phyloP scores from a whole-genome alignment of 2,113 vertebrate genomes.

The Donacobius atricapilla region DNA sequence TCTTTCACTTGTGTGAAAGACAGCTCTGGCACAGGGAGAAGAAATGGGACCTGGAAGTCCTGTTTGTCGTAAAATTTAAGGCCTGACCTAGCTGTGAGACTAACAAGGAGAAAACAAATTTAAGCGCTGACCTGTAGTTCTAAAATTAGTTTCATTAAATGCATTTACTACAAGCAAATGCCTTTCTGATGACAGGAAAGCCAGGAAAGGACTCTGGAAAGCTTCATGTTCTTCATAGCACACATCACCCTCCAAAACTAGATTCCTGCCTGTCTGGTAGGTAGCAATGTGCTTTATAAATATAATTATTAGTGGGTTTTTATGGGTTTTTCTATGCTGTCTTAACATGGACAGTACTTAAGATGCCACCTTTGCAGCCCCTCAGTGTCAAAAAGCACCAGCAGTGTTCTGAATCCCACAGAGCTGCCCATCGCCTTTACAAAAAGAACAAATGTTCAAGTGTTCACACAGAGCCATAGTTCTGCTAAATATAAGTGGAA shows the following conservation, averaged over 20 bases:
- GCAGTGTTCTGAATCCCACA: not conserved
- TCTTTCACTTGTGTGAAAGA: not conserved
- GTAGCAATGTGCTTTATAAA: not conserved
- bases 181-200: conserved; percentile 1
- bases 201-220: not conserved
- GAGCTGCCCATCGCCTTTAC: not conserved
- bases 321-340: not conserved
- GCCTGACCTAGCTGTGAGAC: not conserved
- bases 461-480: not conserved
- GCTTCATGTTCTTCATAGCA: not conserved
- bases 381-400: not conserved
- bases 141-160: conserved; percentile 22
- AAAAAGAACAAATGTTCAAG: not conserved
- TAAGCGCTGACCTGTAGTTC: not conserved
- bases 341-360: not conserved
- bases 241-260: not conserved
- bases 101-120: not conserved
- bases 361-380: not conserved
- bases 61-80: not conserved
- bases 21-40: not conserved
- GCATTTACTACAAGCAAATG: conserved; percentile 10
- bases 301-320: not conserved
- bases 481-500: not conserved
- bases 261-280: not conserved
- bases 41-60: not conserved